These are phyloP conservation scores for Toxostoma redivivum DNA, from an alignment of 2,113 vertebrate species.

Conservation along the genomic window DNA sequence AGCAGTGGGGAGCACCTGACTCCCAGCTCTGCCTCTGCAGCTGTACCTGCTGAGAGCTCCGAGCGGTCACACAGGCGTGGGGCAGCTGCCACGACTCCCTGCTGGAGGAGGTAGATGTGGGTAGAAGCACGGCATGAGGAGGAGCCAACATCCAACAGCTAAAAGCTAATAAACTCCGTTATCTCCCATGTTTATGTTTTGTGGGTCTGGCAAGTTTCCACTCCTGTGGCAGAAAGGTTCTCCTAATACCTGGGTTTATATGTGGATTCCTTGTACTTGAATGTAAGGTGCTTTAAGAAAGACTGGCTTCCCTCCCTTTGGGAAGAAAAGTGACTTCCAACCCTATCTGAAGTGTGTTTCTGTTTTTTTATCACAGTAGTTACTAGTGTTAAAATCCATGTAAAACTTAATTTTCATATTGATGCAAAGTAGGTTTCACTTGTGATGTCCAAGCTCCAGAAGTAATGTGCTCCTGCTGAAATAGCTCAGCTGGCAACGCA, in stretches of 20 bases:
- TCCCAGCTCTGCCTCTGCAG: neutral
- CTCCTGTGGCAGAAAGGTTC: neutral
- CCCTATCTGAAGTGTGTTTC: neutral
- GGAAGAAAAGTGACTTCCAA: neutral
- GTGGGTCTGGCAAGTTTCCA: neutral
- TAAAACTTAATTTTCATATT: neutral
- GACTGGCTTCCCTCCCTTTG: neutral
- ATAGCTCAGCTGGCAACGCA: neutral
- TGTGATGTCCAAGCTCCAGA: neutral
- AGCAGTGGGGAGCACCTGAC: neutral
- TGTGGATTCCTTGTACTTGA: neutral
- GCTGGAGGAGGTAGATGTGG: neutral
- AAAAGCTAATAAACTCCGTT: neutral
- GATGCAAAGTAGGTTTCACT: neutral
- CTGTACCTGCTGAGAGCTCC: neutral
- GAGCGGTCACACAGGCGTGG: rapidly evolving
- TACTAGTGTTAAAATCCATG: neutral
- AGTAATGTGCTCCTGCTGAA: neutral
- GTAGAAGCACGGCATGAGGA: neutral
- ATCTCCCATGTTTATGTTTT: neutral
- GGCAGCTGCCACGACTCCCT: neutral
- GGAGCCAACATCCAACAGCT: neutral
- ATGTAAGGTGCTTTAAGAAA: neutral
- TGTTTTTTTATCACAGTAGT: neutral
- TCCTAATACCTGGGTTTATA: neutral